Percentiles rank a stretch among this genome's conserved stretches.
Evolutionary conservation across 2,797 vertebrate genomes (phyloP).

Genomic region (Vultur gryphus): DNA sequence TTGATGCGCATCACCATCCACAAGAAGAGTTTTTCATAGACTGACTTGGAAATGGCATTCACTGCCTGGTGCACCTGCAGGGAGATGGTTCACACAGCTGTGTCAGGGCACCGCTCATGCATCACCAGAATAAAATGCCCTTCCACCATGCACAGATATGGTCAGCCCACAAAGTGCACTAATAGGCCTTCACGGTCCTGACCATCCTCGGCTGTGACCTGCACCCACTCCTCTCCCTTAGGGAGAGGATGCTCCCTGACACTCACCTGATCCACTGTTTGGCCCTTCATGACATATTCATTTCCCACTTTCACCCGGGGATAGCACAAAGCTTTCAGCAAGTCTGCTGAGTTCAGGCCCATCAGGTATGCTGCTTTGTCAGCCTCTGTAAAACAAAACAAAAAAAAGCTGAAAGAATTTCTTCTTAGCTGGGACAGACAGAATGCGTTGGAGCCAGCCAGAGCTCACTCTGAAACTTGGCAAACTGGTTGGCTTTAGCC

Average conservation of each 20-base stretch:
- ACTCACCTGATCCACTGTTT: slow-evolving; percentile 83
- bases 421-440: neutral
- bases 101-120: neutral
- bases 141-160: neutral
- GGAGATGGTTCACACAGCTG: neutral
- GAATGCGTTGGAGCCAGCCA: neutral
- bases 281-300: slow-evolving; percentile 83
- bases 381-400: slow-evolving; percentile 75
- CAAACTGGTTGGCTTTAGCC: neutral
- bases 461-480: neutral
- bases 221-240: neutral
- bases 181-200: too few relatives aligned
- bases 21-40: slow-evolving; percentile 87
- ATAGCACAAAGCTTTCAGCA: slow-evolving; percentile 87
- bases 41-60: slow-evolving; percentile 79
- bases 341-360: slow-evolving; percentile 87
- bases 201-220: neutral
- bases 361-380: slow-evolving; percentile 87
- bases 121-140: neutral
- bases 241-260: neutral
- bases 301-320: slow-evolving; percentile 87
- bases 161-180: neutral
- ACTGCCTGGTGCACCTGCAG: slow-evolving; percentile 83
- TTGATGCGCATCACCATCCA: slow-evolving; percentile 86
- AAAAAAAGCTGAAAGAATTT: neutral